These are phyloP conservation scores for Himantopus leucocephalus DNA, from an alignment of 2,113 vertebrate genomes.

Conservation along the genomic window DNA sequence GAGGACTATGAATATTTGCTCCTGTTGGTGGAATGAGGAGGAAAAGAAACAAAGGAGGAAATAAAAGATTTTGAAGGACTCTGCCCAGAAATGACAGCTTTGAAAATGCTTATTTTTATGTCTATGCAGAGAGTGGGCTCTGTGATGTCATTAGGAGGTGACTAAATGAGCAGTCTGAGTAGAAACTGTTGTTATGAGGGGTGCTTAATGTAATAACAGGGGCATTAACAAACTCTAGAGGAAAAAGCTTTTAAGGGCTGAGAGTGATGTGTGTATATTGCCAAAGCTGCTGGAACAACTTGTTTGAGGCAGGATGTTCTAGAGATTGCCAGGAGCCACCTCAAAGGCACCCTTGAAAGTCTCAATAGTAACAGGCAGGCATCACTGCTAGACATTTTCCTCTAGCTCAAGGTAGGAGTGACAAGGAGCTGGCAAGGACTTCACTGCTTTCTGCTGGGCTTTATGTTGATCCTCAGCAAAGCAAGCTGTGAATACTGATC, in stretches of 20 bases:
- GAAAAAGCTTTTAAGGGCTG: not conserved
- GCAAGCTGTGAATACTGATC: not conserved
- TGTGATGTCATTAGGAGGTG: not conserved
- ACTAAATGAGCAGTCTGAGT: not conserved
- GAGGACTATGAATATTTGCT: not conserved
- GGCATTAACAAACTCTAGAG: not conserved
- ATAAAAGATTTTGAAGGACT: not conserved
- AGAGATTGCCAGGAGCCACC: not conserved
- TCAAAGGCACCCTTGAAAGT: not conserved
- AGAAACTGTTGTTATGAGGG: not conserved
- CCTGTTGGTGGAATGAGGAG: not conserved
- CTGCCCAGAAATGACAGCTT: not conserved
- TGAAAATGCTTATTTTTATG: not conserved
- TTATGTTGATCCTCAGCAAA: not conserved
- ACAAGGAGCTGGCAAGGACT: not conserved
- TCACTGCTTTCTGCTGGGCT: not conserved
- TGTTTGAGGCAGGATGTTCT: not conserved
- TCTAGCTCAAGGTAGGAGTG: not conserved
- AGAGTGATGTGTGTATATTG: not conserved
- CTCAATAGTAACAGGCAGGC: not conserved
- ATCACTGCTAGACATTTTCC: not conserved
- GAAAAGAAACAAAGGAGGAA: not conserved
- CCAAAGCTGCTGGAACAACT: not conserved
- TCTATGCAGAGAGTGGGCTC: not conserved
- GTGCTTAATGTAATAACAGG: not conserved